Conservation (phyloP, 2,888 invertebrate species). For the Phlogophora meticulosa region DNA sequence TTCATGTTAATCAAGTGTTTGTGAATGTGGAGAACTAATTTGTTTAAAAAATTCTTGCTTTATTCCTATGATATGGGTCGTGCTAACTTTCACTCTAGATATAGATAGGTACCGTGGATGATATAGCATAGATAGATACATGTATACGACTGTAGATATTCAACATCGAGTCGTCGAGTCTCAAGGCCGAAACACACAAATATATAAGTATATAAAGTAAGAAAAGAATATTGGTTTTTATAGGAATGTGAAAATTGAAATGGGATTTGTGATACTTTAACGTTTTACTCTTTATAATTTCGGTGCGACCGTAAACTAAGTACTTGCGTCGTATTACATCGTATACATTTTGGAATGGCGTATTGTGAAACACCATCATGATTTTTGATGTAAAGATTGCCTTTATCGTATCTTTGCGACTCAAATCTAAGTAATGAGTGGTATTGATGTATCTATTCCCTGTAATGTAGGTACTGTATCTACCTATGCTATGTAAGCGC, state of each 20-base stretch:
- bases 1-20: conserved; percentile 73
- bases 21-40: conserved; percentile 72
- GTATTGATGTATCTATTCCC: conserved; percentile 57
- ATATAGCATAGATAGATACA: conserved; percentile 82
- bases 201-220: conserved; percentile 81
- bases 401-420: conserved; percentile 76
- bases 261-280: conserved; percentile 65
- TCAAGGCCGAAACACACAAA: conserved; percentile 91
- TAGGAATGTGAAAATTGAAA: conserved; percentile 77
- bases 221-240: conserved; percentile 82
- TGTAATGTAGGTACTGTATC: conserved; percentile 38
- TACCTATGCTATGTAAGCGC: conserved; percentile 48
- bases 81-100: conserved; percentile 90
- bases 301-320: conserved; percentile 67
- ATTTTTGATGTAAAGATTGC: conserved; percentile 71
- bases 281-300: conserved; percentile 65
- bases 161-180: conserved; percentile 88
- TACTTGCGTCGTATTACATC: conserved; percentile 68
- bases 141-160: conserved; percentile 86
- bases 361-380: conserved; percentile 74
- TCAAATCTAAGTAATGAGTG: conserved; percentile 70
- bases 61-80: conserved; percentile 84
- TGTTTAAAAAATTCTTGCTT: conserved; percentile 65
- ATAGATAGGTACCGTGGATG: conserved; percentile 88
- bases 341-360: conserved; percentile 73